Evolutionary conservation across 1,140 invertebrate genomes (phyloP).

Genomic region (Tetramorium simillimum): DNA sequence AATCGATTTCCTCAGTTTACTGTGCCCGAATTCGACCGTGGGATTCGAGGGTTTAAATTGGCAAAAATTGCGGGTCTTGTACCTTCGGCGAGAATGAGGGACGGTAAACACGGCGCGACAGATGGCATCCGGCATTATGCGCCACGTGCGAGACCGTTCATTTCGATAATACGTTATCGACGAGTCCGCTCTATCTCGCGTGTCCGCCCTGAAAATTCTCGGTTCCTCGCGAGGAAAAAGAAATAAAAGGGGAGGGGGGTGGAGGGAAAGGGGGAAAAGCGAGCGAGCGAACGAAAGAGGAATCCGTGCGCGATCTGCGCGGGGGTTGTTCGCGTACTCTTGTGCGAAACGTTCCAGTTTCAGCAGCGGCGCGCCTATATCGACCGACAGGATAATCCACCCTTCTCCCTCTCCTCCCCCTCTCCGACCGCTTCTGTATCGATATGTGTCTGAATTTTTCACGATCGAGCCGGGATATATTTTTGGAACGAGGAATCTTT

Average conservation of each 20-base stretch:
- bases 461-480: slow-evolving; percentile 56
- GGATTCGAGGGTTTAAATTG: not conserved
- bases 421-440: slow-evolving; percentile 34
- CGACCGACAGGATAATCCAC: slow-evolving; percentile 62
- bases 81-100: slow-evolving; percentile 11
- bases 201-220: not conserved
- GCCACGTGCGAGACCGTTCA: slow-evolving; percentile 18
- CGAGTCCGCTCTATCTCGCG: slow-evolving; percentile 23
- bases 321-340: slow-evolving; percentile 7
- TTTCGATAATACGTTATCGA: slow-evolving; percentile 41
- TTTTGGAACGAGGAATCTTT: slow-evolving; percentile 52
- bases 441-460: slow-evolving; percentile 64
- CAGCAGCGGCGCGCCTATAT: slow-evolving; percentile 53
- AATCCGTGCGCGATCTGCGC: not conserved
- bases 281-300: not conserved
- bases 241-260: not conserved
- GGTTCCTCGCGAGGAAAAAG: not conserved
- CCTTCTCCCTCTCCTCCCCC: not conserved
- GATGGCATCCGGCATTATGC: slow-evolving; percentile 39
- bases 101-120: slow-evolving; percentile 27
- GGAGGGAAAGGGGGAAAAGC: not conserved
- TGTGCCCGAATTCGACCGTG: not conserved
- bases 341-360: slow-evolving; percentile 46
- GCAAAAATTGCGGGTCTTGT: slow-evolving; percentile 10
- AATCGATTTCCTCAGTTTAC: not conserved